Percentiles rank a stretch among this genome's conserved stretches.
These are phyloP conservation scores for Drosophila subquinaria DNA, from an alignment of 2,888 invertebrate genomes.

Conservation along the genomic window DNA sequence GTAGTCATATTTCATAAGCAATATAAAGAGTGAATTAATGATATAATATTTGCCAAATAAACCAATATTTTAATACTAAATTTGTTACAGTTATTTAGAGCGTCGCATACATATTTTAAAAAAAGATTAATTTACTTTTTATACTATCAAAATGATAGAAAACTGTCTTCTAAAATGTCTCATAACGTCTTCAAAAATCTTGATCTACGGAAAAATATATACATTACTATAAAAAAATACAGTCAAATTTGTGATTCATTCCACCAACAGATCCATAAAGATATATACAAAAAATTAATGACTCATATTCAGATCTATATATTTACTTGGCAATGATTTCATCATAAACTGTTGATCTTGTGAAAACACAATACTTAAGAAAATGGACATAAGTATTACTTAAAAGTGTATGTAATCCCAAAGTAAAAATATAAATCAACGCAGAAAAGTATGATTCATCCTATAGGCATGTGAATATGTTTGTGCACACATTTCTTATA, in stretches of 20 bases:
- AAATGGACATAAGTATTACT: not conserved
- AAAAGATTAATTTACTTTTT: not conserved
- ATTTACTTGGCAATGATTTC: not conserved
- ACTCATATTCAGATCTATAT: conserved; percentile 3
- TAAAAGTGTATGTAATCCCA: not conserved
- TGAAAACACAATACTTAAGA: not conserved
- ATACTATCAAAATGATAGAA: not conserved
- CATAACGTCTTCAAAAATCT: not conserved
- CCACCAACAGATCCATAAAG: too few species aligned
- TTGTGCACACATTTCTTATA: conserved; percentile 9
- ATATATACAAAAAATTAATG: conserved; percentile 1
- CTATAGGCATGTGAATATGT: conserved; percentile 10
- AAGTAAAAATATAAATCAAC: not conserved
- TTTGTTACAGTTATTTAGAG: not conserved
- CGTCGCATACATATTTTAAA: not conserved
- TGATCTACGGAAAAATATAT: not conserved
- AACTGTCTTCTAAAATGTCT: not conserved
- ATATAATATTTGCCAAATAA: too few species aligned
- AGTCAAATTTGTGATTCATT: conserved; percentile 5
- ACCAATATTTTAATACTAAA: too few species aligned
- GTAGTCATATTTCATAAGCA: not conserved
- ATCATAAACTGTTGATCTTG: not conserved
- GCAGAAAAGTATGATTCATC: conserved; percentile 37
- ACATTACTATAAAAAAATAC: not conserved
- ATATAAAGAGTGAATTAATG: too few species aligned